A percentile compares a stretch with the other conserved stretches of the same genome.
Evolutionary conservation across 1,140 invertebrate species (phyloP).

Genomic region (Zaprionus ornatus): DNA sequence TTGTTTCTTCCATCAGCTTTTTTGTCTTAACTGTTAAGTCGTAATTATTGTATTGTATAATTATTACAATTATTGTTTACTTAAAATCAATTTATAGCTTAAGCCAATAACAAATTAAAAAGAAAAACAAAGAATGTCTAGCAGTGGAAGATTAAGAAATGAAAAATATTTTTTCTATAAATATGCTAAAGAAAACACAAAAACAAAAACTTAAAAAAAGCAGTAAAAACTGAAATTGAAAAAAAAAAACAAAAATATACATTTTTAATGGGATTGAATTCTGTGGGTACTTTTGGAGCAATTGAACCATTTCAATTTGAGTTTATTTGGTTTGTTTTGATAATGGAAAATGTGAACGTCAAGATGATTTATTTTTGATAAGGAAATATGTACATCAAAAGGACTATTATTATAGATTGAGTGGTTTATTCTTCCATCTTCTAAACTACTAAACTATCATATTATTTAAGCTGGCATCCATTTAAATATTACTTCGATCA

Average conservation of each 20-base stretch:
- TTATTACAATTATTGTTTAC: constrained; percentile 68
- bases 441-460: no score
- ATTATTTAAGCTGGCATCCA: no score
- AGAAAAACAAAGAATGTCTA: constrained; percentile 27
- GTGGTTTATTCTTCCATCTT: no score
- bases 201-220: constrained; percentile 49
- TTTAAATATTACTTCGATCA: no score
- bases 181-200: constrained; percentile 48
- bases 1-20: constrained; percentile 69
- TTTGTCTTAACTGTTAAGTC: constrained; percentile 62
- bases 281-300: neutral
- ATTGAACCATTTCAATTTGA: no score
- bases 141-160: constrained; percentile 44
- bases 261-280: neutral
- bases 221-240: constrained; percentile 45
- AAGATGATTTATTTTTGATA: no score
- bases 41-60: constrained; percentile 69
- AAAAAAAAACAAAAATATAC: neutral
- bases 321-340: neutral
- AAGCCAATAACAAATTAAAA: constrained; percentile 41
- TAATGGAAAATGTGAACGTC: no score
- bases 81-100: constrained; percentile 69
- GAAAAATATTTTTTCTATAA: constrained; percentile 69
- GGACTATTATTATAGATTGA: no score
- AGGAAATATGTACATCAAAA: no score